Conservation (phyloP, 2,113 vertebrate species). For the Mellivora capensis region DNA sequence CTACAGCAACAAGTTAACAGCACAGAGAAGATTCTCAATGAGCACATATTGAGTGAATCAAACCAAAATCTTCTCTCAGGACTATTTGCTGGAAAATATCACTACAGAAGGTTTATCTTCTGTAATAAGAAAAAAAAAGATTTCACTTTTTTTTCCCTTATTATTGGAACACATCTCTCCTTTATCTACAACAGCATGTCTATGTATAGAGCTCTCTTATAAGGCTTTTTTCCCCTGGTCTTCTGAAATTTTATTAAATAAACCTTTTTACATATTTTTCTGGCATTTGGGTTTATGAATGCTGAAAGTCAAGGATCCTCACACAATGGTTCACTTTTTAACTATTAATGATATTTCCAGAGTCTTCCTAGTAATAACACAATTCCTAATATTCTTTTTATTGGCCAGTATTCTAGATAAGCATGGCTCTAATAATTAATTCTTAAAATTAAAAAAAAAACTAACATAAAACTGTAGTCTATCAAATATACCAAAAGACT, state of each 20-base stretch:
- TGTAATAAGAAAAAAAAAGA: no score
- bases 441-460: background rate
- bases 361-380: background rate
- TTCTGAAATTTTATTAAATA: constrained; percentile 26
- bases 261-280: background rate
- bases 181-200: background rate
- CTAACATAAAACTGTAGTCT: background rate
- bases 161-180: background rate
- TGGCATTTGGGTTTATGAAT: background rate
- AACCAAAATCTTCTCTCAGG: background rate
- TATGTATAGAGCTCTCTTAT: background rate
- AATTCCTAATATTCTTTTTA: background rate
- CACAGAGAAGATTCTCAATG: background rate
- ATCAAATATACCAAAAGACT: background rate
- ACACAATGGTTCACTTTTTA: background rate
- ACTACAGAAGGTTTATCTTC: background rate
- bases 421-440: background rate
- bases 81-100: background rate
- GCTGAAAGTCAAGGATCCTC: background rate
- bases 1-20: background rate
- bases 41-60: background rate
- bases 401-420: background rate
- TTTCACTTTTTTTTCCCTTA: background rate
- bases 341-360: background rate
- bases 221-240: background rate